phyloP scores from a whole-genome alignment of 2,888 invertebrate genomes.

The Lycaena phlaeas region DNA sequence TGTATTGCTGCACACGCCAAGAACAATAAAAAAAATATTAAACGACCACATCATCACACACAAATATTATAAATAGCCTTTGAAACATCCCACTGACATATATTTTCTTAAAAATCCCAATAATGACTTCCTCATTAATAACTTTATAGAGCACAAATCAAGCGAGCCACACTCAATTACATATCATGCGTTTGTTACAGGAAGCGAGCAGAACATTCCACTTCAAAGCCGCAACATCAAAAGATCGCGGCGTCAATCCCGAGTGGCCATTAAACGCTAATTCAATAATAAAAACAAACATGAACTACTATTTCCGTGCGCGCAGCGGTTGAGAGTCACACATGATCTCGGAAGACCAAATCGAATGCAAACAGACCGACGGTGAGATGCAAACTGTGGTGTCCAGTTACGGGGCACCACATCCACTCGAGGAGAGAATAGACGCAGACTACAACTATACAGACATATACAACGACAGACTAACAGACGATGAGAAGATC shows the following conservation, averaged over 20 bases:
- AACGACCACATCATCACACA: too few species aligned
- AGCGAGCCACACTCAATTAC: conserved; percentile 38
- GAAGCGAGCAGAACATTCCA: conserved; percentile 43
- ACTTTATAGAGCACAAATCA: too few species aligned
- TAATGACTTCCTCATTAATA: too few species aligned
- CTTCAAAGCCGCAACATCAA: conserved; percentile 55
- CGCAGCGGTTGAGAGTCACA: conserved; percentile 40
- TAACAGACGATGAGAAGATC: conserved; percentile 10
- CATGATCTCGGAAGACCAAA: too few species aligned
- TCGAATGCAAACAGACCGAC: conserved; percentile 22
- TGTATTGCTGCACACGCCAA: too few species aligned
- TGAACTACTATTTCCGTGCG: conserved; percentile 49
- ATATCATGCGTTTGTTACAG: conserved; percentile 53
- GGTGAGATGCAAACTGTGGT: conserved; percentile 61
- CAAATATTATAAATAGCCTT: too few species aligned
- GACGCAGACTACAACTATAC: conserved; percentile 33
- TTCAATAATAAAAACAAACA: conserved; percentile 68
- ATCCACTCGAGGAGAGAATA: too few species aligned
- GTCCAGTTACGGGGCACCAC: too few species aligned
- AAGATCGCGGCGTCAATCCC: conserved; percentile 38
- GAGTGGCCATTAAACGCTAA: conserved; percentile 49
- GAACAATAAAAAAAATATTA: too few species aligned
- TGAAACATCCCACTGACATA: conserved; percentile 6
- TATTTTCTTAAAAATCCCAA: too few species aligned
- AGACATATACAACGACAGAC: conserved; percentile 31